phyloP scores from a whole-genome alignment of 2,797 vertebrate species.

The Acrossocheilus fasciatus region DNA sequence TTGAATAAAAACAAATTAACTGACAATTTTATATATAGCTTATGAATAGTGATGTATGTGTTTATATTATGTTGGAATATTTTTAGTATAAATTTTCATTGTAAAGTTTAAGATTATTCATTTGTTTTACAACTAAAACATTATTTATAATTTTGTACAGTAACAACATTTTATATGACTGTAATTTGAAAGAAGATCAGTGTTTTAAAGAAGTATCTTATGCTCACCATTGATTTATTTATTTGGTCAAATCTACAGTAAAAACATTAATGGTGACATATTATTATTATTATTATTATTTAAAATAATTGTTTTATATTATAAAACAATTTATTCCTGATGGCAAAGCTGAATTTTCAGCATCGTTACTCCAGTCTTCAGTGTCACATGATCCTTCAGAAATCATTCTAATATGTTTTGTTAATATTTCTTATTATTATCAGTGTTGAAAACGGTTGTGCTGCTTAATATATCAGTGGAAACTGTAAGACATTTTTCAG shows the following conservation, averaged over 20 bases:
- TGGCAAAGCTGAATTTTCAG: background rate
- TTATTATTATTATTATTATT: background rate
- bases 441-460: too few species aligned
- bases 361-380: background rate
- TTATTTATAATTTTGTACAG: background rate
- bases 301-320: background rate
- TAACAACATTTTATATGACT: background rate
- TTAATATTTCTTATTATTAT: background rate
- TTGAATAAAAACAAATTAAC: background rate
- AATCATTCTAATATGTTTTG: background rate
- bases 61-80: background rate
- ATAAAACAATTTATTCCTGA: background rate
- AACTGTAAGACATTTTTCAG: background rate
- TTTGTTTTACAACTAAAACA: background rate
- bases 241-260: background rate
- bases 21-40: background rate
- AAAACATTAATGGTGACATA: background rate
- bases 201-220: background rate
- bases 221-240: background rate
- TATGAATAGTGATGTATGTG: background rate
- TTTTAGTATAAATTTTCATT: background rate
- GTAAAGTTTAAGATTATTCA: background rate
- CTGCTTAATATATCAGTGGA: background rate
- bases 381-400: background rate
- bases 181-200: too few species aligned